These are phyloP conservation scores for Seriola aureovittata DNA, from an alignment of 2,113 vertebrate genomes.

Conservation along the genomic window DNA sequence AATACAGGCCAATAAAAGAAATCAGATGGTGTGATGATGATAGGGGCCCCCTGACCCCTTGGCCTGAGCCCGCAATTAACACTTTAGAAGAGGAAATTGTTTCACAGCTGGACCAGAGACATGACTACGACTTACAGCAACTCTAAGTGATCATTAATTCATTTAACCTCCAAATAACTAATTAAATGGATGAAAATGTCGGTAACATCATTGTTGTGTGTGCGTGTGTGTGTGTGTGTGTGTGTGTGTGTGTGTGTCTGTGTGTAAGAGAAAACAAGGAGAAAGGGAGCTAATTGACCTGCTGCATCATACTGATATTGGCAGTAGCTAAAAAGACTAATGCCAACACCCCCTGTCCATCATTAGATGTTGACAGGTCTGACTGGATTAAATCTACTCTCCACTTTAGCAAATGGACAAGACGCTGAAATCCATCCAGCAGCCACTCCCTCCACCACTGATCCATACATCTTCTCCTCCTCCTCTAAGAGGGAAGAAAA, in stretches of 20 bases:
- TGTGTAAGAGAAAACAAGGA: background rate
- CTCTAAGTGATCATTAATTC: too few species aligned
- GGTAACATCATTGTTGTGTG: too few species aligned
- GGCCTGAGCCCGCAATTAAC: too few species aligned
- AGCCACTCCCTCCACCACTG: conserved; percentile 17
- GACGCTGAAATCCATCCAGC: conserved; percentile 22
- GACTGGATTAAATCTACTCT: conserved; percentile 51
- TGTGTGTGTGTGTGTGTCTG: conserved; percentile 12
- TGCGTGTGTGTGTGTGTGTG: too few species aligned
- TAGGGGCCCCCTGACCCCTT: too few species aligned
- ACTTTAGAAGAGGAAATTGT: too few species aligned
- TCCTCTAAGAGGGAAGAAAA: background rate
- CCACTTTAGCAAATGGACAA: conserved; percentile 59
- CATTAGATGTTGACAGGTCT: conserved; percentile 23
- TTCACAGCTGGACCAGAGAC: too few species aligned
- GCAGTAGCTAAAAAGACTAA: conserved; percentile 22
- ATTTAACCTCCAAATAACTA: too few species aligned
- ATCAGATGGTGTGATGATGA: too few species aligned
- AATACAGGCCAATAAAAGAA: too few species aligned
- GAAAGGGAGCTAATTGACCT: conserved; percentile 8
- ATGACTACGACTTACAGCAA: too few species aligned
- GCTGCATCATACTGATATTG: background rate
- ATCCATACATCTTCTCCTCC: background rate
- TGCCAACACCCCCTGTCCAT: conserved; percentile 33
- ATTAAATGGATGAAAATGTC: too few species aligned